phyloP scores from a whole-genome alignment of 2,113 vertebrate species.

The Vireo altiloquus region DNA sequence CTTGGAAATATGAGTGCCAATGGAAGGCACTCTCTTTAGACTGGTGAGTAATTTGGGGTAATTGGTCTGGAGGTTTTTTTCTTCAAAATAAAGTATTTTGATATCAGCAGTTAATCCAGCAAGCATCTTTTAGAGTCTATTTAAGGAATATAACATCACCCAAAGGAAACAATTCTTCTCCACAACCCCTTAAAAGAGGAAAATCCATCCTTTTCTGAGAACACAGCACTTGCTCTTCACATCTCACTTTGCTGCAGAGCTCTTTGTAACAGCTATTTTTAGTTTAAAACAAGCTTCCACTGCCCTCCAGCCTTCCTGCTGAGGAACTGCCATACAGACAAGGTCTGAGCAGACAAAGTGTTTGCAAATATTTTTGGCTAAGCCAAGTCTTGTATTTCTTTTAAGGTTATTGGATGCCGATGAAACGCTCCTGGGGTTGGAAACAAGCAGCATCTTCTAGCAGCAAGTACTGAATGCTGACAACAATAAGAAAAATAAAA shows the following conservation, averaged over 20 bases:
- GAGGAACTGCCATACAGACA: slow-evolving; percentile 21
- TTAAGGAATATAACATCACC: not conserved
- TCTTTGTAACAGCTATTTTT: not conserved
- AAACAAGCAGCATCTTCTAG: not conserved
- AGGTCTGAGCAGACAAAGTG: not conserved
- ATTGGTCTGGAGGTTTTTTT: not conserved
- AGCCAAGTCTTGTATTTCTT: not conserved
- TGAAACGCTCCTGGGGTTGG: not conserved
- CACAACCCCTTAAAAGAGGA: not conserved
- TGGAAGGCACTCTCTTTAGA: not conserved
- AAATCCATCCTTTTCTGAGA: not conserved
- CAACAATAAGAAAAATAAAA: not conserved
- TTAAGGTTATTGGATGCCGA: not conserved
- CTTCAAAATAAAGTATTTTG: not conserved
- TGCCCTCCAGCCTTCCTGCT: slow-evolving; percentile 57
- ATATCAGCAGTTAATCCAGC: not conserved
- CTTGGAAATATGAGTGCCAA: not conserved
- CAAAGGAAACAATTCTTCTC: not conserved
- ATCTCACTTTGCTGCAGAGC: not conserved
- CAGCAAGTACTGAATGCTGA: not conserved
- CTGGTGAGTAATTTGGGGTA: not conserved
- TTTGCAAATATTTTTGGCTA: not conserved
- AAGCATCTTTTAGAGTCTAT: not conserved
- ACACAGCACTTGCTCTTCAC: not conserved
- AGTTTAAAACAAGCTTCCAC: slow-evolving; percentile 36